phyloP scores from a whole-genome alignment of 2,888 invertebrate species.

The Anaspis maculata region DNA sequence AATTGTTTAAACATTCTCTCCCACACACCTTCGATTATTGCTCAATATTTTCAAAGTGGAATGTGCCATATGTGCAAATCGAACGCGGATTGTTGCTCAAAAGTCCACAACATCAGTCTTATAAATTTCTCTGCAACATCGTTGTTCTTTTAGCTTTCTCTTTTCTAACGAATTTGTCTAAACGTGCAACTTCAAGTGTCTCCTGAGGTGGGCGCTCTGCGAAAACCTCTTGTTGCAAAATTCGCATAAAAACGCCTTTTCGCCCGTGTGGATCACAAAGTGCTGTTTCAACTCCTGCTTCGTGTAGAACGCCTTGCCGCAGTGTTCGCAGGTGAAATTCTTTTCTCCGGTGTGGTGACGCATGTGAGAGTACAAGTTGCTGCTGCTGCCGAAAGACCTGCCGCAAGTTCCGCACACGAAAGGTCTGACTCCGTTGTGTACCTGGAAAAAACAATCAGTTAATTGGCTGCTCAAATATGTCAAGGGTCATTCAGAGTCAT shows the following conservation, averaged over 20 bases:
- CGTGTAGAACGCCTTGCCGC: constrained; percentile 30
- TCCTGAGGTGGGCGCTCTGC: constrained; percentile 27
- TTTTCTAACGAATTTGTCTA: no score
- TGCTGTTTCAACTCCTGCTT: constrained; percentile 31
- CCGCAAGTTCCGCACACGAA: constrained; percentile 29
- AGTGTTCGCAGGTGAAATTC: constrained; percentile 30
- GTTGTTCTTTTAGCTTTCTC: no score
- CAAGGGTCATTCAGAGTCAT: no score
- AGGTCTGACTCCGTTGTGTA: constrained; percentile 31
- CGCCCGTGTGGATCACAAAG: constrained; percentile 29
- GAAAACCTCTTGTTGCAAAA: constrained; percentile 29
- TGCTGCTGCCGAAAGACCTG: constrained; percentile 29
- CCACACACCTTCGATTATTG: no score
- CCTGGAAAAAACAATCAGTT: constrained; percentile 16
- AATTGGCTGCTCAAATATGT: not conserved
- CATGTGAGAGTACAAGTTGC: constrained; percentile 30
- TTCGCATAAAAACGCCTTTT: constrained; percentile 28
- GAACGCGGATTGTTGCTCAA: no score
- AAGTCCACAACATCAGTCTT: no score
- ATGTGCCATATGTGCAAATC: no score
- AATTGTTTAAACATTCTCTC: no score
- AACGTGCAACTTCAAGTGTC: constrained; percentile 27
- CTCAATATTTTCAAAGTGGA: no score
- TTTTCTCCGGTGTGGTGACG: constrained; percentile 31
- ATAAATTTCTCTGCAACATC: no score